Evolutionary conservation across 2,888 invertebrate species (phyloP).

Genomic region (Caenorhabditis japonica): DNA sequence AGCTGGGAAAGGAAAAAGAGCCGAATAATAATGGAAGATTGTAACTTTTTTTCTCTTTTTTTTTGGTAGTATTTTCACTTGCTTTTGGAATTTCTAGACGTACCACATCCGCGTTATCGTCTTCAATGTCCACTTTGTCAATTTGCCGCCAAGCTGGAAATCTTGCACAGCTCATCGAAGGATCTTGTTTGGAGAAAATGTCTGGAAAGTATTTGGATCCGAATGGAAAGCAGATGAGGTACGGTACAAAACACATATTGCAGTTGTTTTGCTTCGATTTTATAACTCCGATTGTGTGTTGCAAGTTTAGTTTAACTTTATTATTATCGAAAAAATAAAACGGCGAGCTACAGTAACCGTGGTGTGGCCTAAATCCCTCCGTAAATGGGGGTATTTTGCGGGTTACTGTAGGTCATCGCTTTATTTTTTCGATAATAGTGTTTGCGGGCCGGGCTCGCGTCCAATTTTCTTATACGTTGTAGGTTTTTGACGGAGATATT

Average conservation of each 20-base stretch:
- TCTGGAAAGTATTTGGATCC: slow-evolving; percentile 75
- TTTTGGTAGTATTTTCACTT: neutral
- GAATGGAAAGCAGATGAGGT: slow-evolving; percentile 72
- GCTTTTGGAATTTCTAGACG: slow-evolving; percentile 54
- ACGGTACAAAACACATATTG: neutral
- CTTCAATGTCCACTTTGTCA: slow-evolving; percentile 65
- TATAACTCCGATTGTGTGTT: too few species aligned
- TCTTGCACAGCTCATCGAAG: slow-evolving; percentile 69
- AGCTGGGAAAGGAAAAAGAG: slow-evolving; percentile 67
- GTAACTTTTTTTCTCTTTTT: slow-evolving; percentile 29
- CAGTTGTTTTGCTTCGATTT: slow-evolving; percentile 1
- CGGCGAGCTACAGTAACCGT: too few species aligned
- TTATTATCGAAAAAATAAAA: too few species aligned
- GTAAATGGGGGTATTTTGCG: too few species aligned
- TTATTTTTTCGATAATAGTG: too few species aligned
- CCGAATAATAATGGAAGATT: slow-evolving; percentile 66
- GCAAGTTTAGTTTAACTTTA: too few species aligned
- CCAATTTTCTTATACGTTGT: too few species aligned
- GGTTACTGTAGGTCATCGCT: too few species aligned
- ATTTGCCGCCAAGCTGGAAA: slow-evolving; percentile 66
- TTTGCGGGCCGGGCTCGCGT: too few species aligned
- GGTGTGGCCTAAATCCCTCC: too few species aligned
- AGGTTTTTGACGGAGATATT: too few species aligned
- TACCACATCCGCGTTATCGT: slow-evolving; percentile 66
- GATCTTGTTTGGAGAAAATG: slow-evolving; percentile 60